A percentile compares a stretch with the other conserved stretches of the same genome.
Evolutionary conservation across 2,113 vertebrate species (phyloP).

Genomic region (chimpanzee (Pan troglodytes)): NHGRI_mPanTro3-v2.1_pri NC_072418.2:14442501-14443000

Average conservation of each 20-base stretch:
- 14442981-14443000: too few species aligned
- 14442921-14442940: background rate
- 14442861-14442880: background rate
- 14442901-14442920: background rate
- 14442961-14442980: accelerated
- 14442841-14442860: background rate
- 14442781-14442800: background rate
- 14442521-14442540: background rate
- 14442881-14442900: background rate
- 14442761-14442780: background rate
- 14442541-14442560: background rate
- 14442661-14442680: background rate
- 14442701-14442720: background rate
- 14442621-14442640: slow-evolving; percentile 7
- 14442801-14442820: background rate
- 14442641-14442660: background rate
- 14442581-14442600: background rate
- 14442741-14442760: background rate
- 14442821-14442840: background rate
- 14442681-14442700: background rate
- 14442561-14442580: slow-evolving; percentile 35
- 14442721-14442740: background rate
- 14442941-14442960: background rate
- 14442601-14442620: slow-evolving; percentile 4
- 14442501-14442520: background rate